Base-by-base conservation (phyloP, 2,797 vertebrate species). In the Scolopax bukidnonensis region DNA sequence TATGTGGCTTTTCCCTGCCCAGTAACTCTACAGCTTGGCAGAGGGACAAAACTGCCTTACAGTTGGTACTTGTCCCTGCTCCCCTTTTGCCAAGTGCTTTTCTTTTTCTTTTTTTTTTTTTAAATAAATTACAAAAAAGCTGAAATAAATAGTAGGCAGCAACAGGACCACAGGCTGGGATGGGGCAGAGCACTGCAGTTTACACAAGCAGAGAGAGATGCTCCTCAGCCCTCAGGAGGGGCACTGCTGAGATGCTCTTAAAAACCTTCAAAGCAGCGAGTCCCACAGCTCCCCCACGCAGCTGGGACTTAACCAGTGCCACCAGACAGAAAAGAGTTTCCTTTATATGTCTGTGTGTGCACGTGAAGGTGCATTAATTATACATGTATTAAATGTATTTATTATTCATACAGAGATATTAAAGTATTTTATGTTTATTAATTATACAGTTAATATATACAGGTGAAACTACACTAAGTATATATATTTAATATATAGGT, bases 341-440 rank as follows among this genome's bases (percentile, higher is more conserved):
- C 84, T 90, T 84, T 33, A 27, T n/a, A 47, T 33, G 36, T n/a
- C 24, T 0, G 0, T 70, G 47, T 27, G 45, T 19, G 65, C 41
- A 28, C 1, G 2, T 19, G 53, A 83, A 90, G 65, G 14, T 75
- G 57, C 61, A 93, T 94, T 93, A 91, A 96, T 93, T 86, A 91
- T 70, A 60, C 69, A 80, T 95, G 93, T 92, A 84, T 76, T 71
- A 90, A 81, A 50, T 57, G 48, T 74, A 84, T 95, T 92, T 86
- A 75, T 93, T 92, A 93, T 95, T 89, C 56, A 80, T 82, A 32
- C 32, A 11, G 48, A 17, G 6, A 59, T 87, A 90, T 87, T 89
- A 56, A 76, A 48, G 48, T 89, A 74, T 83, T 93, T 92, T 59
- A 38, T 73, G 51, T 89, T 89, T 95, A 87, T 96, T 91, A 92